Conservation (phyloP, 2,888 invertebrate species). For the Rhorus exstirpatorius region DNA sequence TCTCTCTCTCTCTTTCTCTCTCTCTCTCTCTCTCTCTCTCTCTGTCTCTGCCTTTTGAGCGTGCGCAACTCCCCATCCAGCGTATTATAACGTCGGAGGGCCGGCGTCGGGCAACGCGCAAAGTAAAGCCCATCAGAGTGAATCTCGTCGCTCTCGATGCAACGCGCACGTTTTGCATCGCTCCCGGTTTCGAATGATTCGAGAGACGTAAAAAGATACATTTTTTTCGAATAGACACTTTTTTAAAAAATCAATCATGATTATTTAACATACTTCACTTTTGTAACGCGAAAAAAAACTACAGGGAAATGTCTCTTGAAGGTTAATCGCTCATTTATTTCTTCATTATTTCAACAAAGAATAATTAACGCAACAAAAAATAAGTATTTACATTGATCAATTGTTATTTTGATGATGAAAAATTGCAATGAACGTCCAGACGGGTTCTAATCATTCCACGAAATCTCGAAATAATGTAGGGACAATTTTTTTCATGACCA, state of each 20-base stretch:
- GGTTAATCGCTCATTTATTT: too few species aligned
- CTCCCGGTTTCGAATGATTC: neutral
- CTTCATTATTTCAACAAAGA: too few species aligned
- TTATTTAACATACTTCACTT: too few species aligned
- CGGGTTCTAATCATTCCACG: neutral
- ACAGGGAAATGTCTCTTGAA: too few species aligned
- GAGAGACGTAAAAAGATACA: neutral
- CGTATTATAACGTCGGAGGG: conserved; percentile 3
- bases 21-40: neutral
- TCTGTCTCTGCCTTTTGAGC: too few species aligned
- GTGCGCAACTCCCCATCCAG: conserved; percentile 49
- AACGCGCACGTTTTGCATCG: conserved; percentile 37
- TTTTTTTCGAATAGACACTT: too few species aligned
- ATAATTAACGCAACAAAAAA: too few species aligned
- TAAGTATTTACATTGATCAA: too few species aligned
- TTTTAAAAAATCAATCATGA: neutral
- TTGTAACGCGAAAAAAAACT: too few species aligned
- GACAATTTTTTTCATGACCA: too few species aligned
- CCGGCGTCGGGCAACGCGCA: conserved; percentile 30
- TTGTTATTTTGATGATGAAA: conserved; percentile 4
- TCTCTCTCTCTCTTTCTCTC: conserved; percentile 8
- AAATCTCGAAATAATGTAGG: neutral
- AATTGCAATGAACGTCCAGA: too few species aligned
- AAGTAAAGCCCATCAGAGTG: conserved; percentile 49
- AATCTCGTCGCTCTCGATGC: conserved; percentile 60